These are phyloP conservation scores for Myotis planiceps DNA, from an alignment of 2,797 vertebrate species.

Conservation along the genomic window DNA sequence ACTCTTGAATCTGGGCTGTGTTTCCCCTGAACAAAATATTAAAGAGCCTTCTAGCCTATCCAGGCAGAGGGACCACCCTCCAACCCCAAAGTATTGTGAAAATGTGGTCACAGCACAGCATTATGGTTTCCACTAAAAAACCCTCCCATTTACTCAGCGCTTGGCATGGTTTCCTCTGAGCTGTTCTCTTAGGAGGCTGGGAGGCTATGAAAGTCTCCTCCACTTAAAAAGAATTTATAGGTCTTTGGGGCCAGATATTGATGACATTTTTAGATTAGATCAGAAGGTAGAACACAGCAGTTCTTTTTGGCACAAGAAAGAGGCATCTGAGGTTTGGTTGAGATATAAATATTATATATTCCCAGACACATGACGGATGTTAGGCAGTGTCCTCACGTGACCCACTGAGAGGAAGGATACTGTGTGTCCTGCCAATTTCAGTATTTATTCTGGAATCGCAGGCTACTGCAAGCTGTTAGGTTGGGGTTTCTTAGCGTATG, in stretches of 20 bases:
- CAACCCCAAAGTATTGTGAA: conserved; percentile 62
- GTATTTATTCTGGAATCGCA: conserved; percentile 78
- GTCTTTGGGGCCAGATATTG: conserved; percentile 61
- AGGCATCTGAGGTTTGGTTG: conserved; percentile 67
- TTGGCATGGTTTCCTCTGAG: conserved; percentile 84
- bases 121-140: conserved; percentile 75
- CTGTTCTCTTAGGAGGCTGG: conserved; percentile 70
- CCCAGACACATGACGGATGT: conserved; percentile 67
- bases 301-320: conserved; percentile 77
- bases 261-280: conserved; percentile 75
- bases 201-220: conserved; percentile 73
- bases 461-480: conserved; percentile 71
- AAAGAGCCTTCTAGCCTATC: conserved; percentile 74
- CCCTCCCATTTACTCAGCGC: conserved; percentile 78
- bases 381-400: conserved; percentile 80
- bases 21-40: conserved; percentile 79
- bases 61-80: conserved; percentile 72
- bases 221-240: conserved; percentile 69
- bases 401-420: conserved; percentile 78
- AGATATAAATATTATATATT: conserved; percentile 74
- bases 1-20: conserved; percentile 67
- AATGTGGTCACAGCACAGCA: conserved; percentile 60
- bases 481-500: conserved; percentile 40
- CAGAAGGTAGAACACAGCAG: conserved; percentile 69
- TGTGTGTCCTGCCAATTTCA: conserved; percentile 70